A percentile compares a stretch with the other conserved stretches of the same genome.
Conservation (phyloP, 2,797 vertebrate species). For the Mallotus villosus region DNA sequence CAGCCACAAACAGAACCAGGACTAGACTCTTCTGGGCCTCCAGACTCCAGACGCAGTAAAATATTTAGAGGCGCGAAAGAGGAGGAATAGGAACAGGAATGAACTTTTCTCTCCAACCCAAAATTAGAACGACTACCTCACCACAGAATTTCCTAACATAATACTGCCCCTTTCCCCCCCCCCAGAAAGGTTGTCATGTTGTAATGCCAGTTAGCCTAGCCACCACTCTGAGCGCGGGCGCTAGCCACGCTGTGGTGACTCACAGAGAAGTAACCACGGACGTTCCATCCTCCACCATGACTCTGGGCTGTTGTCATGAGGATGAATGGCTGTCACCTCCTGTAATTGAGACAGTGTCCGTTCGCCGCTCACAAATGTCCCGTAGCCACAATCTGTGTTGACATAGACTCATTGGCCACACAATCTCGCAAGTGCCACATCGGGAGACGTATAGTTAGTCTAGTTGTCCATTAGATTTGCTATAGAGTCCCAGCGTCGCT, state of each 20-base stretch:
- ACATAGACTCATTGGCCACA: too few species aligned
- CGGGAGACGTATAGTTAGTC: not conserved
- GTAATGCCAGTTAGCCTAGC: not conserved
- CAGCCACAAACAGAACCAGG: slow-evolving; percentile 11
- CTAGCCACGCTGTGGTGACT: not conserved
- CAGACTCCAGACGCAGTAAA: slow-evolving; percentile 44
- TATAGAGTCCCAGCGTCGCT: slow-evolving; percentile 47
- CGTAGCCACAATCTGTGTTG: too few species aligned
- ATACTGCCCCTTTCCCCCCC: not conserved
- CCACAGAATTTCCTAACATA: not conserved
- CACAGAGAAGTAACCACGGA: not conserved
- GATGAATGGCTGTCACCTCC: slow-evolving; percentile 47
- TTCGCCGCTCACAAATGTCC: too few species aligned
- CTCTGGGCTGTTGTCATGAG: slow-evolving; percentile 44
- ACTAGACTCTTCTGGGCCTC: not conserved
- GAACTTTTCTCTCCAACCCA: not conserved
- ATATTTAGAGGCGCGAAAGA: slow-evolving; percentile 58
- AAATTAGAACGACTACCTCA: not conserved
- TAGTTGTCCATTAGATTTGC: not conserved
- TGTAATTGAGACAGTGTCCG: too few species aligned
- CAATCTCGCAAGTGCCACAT: too few species aligned
- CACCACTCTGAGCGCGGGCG: not conserved
- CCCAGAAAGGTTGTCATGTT: not conserved
- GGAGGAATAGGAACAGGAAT: slow-evolving; percentile 18
- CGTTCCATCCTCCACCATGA: slow-evolving; percentile 15